phyloP scores from a whole-genome alignment of 2,113 vertebrate genomes.

The Malaclemys terrapin region DNA sequence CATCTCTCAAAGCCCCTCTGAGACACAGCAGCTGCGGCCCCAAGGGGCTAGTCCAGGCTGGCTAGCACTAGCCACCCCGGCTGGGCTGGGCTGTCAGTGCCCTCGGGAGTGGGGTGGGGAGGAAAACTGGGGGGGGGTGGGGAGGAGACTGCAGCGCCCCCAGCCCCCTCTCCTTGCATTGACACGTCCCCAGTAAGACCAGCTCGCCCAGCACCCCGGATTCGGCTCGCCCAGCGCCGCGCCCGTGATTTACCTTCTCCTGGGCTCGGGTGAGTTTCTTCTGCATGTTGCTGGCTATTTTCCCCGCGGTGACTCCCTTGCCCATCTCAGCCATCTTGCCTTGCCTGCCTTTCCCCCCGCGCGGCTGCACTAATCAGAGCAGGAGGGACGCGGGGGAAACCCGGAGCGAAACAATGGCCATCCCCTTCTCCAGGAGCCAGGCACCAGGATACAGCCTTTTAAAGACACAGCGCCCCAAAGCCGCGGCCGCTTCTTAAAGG shows the following conservation, averaged over 20 bases:
- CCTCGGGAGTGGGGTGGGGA: neutral
- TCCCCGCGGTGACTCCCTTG: constrained; percentile 96
- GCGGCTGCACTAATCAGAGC: constrained; percentile 51
- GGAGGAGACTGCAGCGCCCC: neutral
- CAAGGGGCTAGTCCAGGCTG: too few relatives aligned
- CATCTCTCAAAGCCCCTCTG: too few relatives aligned
- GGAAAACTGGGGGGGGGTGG: rapidly evolving
- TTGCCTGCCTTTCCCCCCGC: constrained; percentile 28
- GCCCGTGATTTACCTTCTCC: constrained; percentile 89
- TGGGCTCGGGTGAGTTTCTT: constrained; percentile 98
- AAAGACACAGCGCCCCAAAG: constrained; percentile 58
- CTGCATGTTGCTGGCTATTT: constrained; percentile 96
- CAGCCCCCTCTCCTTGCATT: neutral
- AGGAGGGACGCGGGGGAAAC: constrained; percentile 20
- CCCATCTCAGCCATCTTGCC: constrained; percentile 96
- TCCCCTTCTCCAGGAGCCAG: constrained; percentile 20
- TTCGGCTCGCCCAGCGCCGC: neutral
- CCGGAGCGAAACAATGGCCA: constrained; percentile 66
- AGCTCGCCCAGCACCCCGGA: rapidly evolving
- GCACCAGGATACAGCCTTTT: constrained; percentile 75
- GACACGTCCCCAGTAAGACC: neutral
- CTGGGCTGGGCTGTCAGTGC: too few relatives aligned
- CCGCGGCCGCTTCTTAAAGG: constrained; percentile 7
- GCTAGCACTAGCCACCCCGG: too few relatives aligned
- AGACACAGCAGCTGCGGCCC: too few relatives aligned